Base-by-base conservation (phyloP, 2,888 invertebrate species). In the Trichogramma dendrolimi region DNA sequence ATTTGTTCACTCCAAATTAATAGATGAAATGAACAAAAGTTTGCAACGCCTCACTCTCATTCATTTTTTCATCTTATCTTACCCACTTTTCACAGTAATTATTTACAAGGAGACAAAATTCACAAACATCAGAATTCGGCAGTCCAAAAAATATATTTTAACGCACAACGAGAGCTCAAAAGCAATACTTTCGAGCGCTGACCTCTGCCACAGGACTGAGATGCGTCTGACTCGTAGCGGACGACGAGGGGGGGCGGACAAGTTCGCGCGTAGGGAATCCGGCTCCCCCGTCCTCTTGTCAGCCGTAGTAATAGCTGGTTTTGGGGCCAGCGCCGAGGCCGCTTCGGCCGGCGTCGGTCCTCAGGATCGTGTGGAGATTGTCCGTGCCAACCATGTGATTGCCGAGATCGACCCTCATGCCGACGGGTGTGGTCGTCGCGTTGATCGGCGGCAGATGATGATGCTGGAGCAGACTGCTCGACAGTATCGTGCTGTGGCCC, bases 231-330 rank as follows among this genome's bases (percentile, higher is more conserved):
- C 27, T 27, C 27, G 27, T 27, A 27, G 27, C 27, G 27, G 27
- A 27, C 27, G 44, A 5, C 43, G 73, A 71, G 56, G 74, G 74
- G 70, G 76, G 76, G 62, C 72, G 73, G 62, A 73, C 75, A 48
- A 14, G 2, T 69, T 74, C 74, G 69, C 71, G 61, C 71, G 63
- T 62, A 61, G 61, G 67, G 66, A 66, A 64, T 62, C 66, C 64
- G 72, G 74, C 78, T 72, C 78, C 80, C 74, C 80, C 81, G 68
- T 84, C 83, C 77, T 85, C 82, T 73, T 84, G 88, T 89, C 89
- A 90, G 85, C 89, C 90, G 75, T 89, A 90, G 77, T 89, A 90
- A 73, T 76, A 77, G 68, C 63, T 65, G 27, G 72, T 71, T 58
- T 74, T 75, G 61, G 43, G 51, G 10, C 50, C 40, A 11, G 27